Conservation (phyloP, 2,113 vertebrate genomes). For the Alexandromys fortis region DNA sequence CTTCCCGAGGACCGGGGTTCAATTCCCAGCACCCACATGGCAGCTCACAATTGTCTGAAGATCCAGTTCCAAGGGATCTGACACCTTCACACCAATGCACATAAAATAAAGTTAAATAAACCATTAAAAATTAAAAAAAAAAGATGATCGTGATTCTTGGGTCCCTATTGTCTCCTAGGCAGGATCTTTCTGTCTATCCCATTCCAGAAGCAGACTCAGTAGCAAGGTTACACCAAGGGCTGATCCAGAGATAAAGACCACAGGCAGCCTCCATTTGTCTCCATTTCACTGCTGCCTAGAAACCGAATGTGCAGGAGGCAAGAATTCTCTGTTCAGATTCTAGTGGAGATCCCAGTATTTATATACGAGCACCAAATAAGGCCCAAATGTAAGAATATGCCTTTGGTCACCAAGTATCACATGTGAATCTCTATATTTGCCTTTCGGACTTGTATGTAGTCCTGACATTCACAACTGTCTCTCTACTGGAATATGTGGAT, state of each 20-base stretch:
- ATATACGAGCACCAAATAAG: conserved; percentile 39
- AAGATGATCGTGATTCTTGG: not conserved
- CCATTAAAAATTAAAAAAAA: no score
- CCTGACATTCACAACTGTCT: not conserved
- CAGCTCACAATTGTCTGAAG: no score
- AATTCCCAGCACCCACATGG: no score
- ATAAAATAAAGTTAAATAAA: no score
- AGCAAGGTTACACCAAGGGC: not conserved
- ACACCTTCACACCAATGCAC: no score
- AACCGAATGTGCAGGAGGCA: not conserved
- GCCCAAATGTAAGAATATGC: conserved; percentile 17
- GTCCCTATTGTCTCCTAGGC: not conserved
- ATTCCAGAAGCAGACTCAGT: not conserved
- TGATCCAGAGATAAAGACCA: not conserved
- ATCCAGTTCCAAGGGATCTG: no score
- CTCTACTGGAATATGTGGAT: not conserved
- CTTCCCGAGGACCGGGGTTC: no score
- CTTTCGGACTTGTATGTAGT: not conserved
- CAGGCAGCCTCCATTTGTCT: not conserved
- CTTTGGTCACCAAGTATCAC: not conserved
- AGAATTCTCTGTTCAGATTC: conserved; percentile 28
- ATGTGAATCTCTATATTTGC: not conserved
- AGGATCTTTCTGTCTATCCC: not conserved
- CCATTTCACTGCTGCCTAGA: not conserved
- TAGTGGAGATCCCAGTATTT: not conserved